phyloP scores from a whole-genome alignment of 1,140 invertebrate genomes.

The Hyles vespertilio region DNA sequence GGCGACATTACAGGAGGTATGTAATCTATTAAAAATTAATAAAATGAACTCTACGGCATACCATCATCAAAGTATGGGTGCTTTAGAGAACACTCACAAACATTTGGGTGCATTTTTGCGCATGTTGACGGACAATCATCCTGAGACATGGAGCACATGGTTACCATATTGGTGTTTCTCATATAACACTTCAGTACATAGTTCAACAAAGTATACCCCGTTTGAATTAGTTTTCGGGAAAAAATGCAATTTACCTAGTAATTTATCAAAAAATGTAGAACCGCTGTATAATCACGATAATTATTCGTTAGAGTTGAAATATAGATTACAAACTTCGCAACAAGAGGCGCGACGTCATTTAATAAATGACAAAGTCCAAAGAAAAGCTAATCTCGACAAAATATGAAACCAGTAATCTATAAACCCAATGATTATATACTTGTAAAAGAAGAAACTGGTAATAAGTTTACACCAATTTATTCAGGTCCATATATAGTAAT shows the following conservation, averaged over 20 bases:
- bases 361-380: too few relatives aligned
- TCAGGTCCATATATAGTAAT: too few relatives aligned
- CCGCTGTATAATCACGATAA: too few relatives aligned
- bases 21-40: conserved; percentile 15
- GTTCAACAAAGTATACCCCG: conserved; percentile 4
- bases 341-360: too few relatives aligned
- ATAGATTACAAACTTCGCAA: too few relatives aligned
- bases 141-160: conserved; percentile 22
- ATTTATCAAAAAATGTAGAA: too few relatives aligned
- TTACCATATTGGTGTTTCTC: conserved; percentile 24
- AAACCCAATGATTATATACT: too few relatives aligned
- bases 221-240: neutral
- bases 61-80: conserved; percentile 21
- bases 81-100: conserved; percentile 26
- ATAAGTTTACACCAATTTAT: too few relatives aligned
- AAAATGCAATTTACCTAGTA: too few relatives aligned
- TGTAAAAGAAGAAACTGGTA: too few relatives aligned
- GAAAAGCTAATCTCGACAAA: too few relatives aligned
- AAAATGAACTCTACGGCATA: conserved; percentile 18
- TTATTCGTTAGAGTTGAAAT: neutral
- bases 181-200: conserved; percentile 21
- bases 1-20: conserved; percentile 9
- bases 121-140: conserved; percentile 12
- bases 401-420: too few relatives aligned
- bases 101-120: conserved; percentile 19